Evolutionary conservation across 2,113 vertebrate genomes (phyloP), one percentile per base, ranked within the genome.

Genomic region (Cinclus mexicanus): DNA sequence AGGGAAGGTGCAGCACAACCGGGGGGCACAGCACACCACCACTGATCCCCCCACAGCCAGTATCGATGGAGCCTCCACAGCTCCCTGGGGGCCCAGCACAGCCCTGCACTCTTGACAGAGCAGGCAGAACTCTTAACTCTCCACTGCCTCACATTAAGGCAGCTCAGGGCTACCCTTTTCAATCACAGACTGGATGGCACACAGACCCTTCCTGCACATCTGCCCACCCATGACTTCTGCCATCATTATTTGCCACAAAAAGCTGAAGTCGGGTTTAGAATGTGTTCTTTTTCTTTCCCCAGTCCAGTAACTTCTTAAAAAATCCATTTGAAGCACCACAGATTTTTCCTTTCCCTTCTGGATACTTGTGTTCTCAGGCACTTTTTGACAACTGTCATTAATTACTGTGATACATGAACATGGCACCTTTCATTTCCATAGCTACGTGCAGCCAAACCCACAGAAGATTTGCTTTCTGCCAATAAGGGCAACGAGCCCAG

Each of bases 81-180:
- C 22, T 88, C 17, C 28, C 15, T 1, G 2, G 19, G n/a, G 13
- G 14, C 33, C 52, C 74, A 24, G 57, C 53, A 75, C 5, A 53
- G 42, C 64, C 33, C 64, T 28, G 64, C 22, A 8, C 21, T 1
- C 55, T 1, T 5, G 1, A 14, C 1, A 25, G 6, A 28, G 52
- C 50, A 60, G 75, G 23, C 19, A 31, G 9, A 47, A 49, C 17
- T 82, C 75, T 39, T 5, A 56, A 11, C 52, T 55, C 15, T 23
- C 11, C 39, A 24, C 2, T 39, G 29, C 46, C n/a, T 64, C 42
- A 14, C 29, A 16, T 21, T 10, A 35, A 55, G 75, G 65, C 22
- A 89, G 57, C n/a, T 39, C 41, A 52, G 23, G 22, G 6, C 29
- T 55, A 47, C 42, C 56, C 26, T 93, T 80, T 77, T 28, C 67